Evolutionary conservation across 2,113 vertebrate species (phyloP), one percentile per base, ranked within the genome.

Genomic region (Thinocorus orbignyianus): DNA sequence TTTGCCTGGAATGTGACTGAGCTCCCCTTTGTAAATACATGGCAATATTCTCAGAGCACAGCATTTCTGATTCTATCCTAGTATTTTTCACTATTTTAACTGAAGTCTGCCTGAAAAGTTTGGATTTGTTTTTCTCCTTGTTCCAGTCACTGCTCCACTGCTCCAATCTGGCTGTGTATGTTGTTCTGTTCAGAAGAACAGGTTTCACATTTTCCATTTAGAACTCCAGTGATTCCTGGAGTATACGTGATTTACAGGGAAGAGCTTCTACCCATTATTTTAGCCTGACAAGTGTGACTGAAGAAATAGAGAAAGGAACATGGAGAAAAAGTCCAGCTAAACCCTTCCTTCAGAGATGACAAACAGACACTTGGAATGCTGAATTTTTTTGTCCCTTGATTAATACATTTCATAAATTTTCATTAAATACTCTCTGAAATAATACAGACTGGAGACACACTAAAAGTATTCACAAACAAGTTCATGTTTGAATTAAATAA

Each of bases 151-250:
- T 80, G 33, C 44, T 90, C n/a, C 73, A 31, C n/a, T 1, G 30
- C 79, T 93, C 76, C 69, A 84, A 41, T 83, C 91, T 93, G 88
- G 79, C 91, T 54, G 28, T 77, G 44, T 54, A 49, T 44, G n/a
- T 49, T 82, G 71, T 23, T 86, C 70, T 10, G 44, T 61, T 92
- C 41, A 82, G 49, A 89, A 84, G 69, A 95, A 82, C 26, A 79
- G 79, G 54, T 76, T 94, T 94, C 94, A 93, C 23, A 92, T 93
- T 93, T 96, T 96, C 95, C 88, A 66, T 44, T 77, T 65, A 77
- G 64, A 86, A 93, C 37, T 96, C 91, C 86, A 94, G 37, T 77
- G 82, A 93, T 93, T 95, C 96, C 92, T 88, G 86, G 92, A 96
- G 92, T 78, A 81, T 1, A 70, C n/a, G 58, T 28, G 0, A 92